A percentile compares a stretch with the other conserved stretches of the same genome.
phyloP scores from a whole-genome alignment of 2,113 vertebrate species.

The Phalacrocorax carbo region DNA sequence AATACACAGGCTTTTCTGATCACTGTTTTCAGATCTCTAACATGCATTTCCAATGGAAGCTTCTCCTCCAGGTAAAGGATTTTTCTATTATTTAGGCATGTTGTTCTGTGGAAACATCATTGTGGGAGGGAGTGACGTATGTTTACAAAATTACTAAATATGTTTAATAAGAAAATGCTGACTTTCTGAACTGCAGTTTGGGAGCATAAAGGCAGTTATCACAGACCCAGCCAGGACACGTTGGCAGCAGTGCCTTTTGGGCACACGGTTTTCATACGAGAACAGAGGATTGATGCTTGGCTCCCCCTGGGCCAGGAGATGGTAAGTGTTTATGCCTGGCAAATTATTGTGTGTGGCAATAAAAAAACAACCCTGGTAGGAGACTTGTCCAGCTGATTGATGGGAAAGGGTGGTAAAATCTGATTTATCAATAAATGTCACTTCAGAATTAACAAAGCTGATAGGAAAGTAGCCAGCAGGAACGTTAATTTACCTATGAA shows the following conservation, averaged over 20 bases:
- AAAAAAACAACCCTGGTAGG: not conserved
- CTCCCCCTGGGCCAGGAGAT: not conserved
- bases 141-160: not conserved
- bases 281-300: conserved; percentile 32
- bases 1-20: not conserved
- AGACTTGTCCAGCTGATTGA: conserved; percentile 45
- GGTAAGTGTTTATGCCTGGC: not conserved
- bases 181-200: not conserved
- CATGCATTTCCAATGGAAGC: not conserved
- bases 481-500: conserved; percentile 66
- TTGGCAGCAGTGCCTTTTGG: not conserved
- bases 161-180: not conserved
- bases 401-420: conserved; percentile 47
- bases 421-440: conserved; percentile 71
- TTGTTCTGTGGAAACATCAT: not conserved
- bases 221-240: not conserved
- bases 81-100: not conserved
- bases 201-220: not conserved
- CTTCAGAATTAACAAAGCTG: conserved; percentile 70
- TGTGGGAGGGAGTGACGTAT: not conserved
- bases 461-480: conserved; percentile 50
- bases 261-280: not conserved
- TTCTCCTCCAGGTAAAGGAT: not conserved
- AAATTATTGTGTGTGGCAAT: conserved; percentile 6
- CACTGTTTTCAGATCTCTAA: not conserved